phyloP scores from a whole-genome alignment of 1,140 invertebrate species.

The Polypedilum vanderplanki region DNA sequence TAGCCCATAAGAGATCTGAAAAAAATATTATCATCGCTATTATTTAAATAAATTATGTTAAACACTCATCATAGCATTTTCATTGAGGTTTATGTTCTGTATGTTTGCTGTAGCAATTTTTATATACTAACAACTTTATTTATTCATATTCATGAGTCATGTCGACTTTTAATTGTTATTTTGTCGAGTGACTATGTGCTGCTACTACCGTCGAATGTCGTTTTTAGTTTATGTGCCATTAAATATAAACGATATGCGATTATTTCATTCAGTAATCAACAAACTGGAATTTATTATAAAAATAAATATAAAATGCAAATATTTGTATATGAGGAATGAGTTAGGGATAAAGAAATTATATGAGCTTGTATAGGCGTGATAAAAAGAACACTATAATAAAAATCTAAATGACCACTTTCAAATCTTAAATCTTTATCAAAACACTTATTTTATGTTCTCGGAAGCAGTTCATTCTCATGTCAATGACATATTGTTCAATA shows the following conservation, averaged over 20 bases:
- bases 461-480: too few relatives aligned
- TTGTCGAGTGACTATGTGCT: constrained; percentile 16
- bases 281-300: constrained; percentile 28
- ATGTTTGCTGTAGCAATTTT: neutral
- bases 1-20: neutral
- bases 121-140: neutral
- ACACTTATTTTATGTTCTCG: neutral
- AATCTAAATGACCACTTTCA: neutral
- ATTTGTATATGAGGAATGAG: neutral
- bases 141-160: constrained; percentile 9
- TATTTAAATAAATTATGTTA: constrained; percentile 23
- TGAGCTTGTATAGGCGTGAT: neutral
- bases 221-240: constrained; percentile 11
- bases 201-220: neutral
- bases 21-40: too few relatives aligned
- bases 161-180: constrained; percentile 26
- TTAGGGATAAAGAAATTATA: neutral
- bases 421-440: neutral
- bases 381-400: neutral
- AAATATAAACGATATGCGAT: constrained; percentile 22
- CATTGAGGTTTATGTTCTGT: neutral
- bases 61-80: neutral
- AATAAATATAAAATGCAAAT: constrained; percentile 16
- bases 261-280: constrained; percentile 29
- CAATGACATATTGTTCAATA: neutral